phyloP scores from a whole-genome alignment of 1,140 invertebrate species.

The Cyphomyrmex costatus region DNA sequence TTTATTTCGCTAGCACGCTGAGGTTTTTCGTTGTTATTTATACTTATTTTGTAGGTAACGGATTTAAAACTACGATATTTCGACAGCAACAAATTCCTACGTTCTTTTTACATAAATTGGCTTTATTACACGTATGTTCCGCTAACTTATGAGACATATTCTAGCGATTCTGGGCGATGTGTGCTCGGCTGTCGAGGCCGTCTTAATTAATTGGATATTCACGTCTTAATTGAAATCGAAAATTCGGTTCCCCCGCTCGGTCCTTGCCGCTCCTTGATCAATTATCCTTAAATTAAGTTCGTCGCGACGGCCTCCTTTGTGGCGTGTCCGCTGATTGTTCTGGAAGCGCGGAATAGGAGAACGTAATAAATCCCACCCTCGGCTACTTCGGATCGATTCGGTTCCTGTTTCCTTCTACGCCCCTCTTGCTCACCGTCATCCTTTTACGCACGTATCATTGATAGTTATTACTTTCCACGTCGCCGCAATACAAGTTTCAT shows the following conservation, averaged over 20 bases:
- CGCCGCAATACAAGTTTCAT: constrained; percentile 38
- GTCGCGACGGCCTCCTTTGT: constrained; percentile 43
- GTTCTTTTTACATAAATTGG: no score
- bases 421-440: not conserved
- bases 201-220: constrained; percentile 26
- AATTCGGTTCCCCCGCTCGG: not conserved
- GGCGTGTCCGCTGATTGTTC: constrained; percentile 48
- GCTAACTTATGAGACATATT: no score
- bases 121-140: no score
- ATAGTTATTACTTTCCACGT: constrained; percentile 49
- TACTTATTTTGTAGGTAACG: no score
- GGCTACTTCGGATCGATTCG: constrained; percentile 49
- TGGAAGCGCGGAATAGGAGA: constrained; percentile 39
- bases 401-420: constrained; percentile 36
- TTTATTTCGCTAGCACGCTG: no score
- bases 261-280: constrained; percentile 16
- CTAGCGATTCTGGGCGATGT: not conserved
- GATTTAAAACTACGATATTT: no score
- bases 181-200: not conserved
- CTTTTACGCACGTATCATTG: constrained; percentile 45
- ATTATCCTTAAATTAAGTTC: constrained; percentile 59
- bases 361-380: constrained; percentile 58
- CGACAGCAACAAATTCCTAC: no score
- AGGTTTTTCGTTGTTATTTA: no score
- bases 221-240: constrained; percentile 50